These are phyloP conservation scores for Drosophila vallismaia DNA, from an alignment of 2,888 invertebrate species.

Conservation along the genomic window DNA sequence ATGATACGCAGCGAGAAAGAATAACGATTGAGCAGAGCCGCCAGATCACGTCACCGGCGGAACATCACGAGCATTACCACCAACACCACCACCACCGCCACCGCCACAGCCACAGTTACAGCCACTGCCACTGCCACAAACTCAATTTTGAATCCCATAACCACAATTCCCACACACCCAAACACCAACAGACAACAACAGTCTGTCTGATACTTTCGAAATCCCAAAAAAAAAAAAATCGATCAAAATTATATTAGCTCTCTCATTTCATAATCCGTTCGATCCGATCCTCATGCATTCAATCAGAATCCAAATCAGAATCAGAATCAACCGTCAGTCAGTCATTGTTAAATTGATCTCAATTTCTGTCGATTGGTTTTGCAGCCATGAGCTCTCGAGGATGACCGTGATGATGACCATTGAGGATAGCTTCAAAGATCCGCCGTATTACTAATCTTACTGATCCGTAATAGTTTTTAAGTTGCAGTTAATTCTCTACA, in stretches of 20 bases:
- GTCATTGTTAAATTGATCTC: constrained; percentile 65
- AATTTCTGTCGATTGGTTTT: constrained; percentile 74
- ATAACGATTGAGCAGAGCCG: constrained; percentile 62
- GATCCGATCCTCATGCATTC: constrained; percentile 55
- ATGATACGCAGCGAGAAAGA: constrained; percentile 83
- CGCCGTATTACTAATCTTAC: constrained; percentile 37
- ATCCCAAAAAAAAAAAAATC: constrained; percentile 7
- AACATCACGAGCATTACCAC: constrained; percentile 50
- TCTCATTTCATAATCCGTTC: constrained; percentile 32
- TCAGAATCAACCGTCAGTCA: constrained; percentile 34
- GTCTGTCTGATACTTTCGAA: constrained; percentile 24
- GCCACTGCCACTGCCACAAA: constrained; percentile 35
- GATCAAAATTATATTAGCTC: constrained; percentile 11
- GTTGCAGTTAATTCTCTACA: constrained; percentile 9
- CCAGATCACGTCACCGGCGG: constrained; percentile 60
- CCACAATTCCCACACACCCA: constrained; percentile 32
- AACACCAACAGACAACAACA: constrained; percentile 32
- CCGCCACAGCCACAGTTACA: not conserved
- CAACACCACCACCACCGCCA: constrained; percentile 29
- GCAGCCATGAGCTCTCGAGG: constrained; percentile 64
- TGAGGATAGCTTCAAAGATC: constrained; percentile 29
- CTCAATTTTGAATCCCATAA: constrained; percentile 27
- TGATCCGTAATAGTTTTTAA: constrained; percentile 13
- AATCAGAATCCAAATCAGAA: constrained; percentile 13
- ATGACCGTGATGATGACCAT: constrained; percentile 18